A percentile compares a stretch with the other conserved stretches of the same genome.
Evolutionary conservation across 1,140 invertebrate genomes (phyloP).

Genomic region (Centruroides sculpturatus): DNA sequence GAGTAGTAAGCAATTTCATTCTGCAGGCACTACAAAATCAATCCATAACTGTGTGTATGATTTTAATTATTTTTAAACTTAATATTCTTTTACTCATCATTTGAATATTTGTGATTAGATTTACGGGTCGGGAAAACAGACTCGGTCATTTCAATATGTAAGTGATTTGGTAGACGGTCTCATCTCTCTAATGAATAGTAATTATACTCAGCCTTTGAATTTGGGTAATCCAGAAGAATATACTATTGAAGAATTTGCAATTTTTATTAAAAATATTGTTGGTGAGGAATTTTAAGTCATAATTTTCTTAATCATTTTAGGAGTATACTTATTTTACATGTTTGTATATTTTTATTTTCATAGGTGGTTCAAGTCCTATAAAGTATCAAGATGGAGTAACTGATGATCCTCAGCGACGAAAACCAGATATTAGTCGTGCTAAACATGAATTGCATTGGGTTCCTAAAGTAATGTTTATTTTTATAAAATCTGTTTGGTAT

Average conservation of each 20-base stretch:
- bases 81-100: too few species aligned
- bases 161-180: slow-evolving; percentile 93
- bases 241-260: slow-evolving; percentile 89
- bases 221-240: slow-evolving; percentile 97
- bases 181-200: slow-evolving; percentile 82
- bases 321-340: too few species aligned
- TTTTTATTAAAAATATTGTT: slow-evolving; percentile 63
- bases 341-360: too few species aligned
- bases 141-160: slow-evolving; percentile 96
- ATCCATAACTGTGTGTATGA: slow-evolving; percentile 63
- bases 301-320: too few species aligned
- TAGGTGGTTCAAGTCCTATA: slow-evolving; percentile 67
- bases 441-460: slow-evolving; percentile 76
- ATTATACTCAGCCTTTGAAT: slow-evolving; percentile 87
- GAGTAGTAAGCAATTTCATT: slow-evolving; percentile 98
- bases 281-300: slow-evolving; percentile 24
- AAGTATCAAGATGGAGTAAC: slow-evolving; percentile 65
- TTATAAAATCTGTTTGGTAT: neutral
- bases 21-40: slow-evolving; percentile 89
- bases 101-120: slow-evolving; percentile 36
- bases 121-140: slow-evolving; percentile 92
- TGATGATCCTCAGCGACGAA: slow-evolving; percentile 88
- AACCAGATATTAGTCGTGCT: slow-evolving; percentile 83
- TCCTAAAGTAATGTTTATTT: slow-evolving; percentile 52
- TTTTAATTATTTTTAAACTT: neutral